These are phyloP conservation scores for Ictalurus punctatus DNA, from an alignment of 2,113 vertebrate genomes.

Conservation along the genomic window DNA sequence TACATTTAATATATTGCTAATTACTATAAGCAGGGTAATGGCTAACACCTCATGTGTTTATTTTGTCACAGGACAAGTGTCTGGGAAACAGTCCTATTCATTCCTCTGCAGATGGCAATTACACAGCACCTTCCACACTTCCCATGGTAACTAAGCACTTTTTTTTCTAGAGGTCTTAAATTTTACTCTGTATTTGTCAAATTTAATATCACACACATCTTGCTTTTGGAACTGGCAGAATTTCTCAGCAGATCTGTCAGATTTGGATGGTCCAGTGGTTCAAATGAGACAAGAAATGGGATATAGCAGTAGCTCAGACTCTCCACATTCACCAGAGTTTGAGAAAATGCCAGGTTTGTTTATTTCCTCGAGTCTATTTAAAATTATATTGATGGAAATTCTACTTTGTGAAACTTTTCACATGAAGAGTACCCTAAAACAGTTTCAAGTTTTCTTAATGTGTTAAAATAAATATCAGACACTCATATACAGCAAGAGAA, in stretches of 20 bases:
- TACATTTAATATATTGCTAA: neutral
- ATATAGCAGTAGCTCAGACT: slow-evolving; percentile 91
- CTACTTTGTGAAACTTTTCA: neutral
- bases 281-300: slow-evolving; percentile 77
- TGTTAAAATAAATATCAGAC: slow-evolving; percentile 70
- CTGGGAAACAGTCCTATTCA: slow-evolving; percentile 81
- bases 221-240: slow-evolving; percentile 64
- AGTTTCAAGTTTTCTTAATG: slow-evolving; percentile 61
- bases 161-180: neutral
- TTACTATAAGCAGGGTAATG: neutral
- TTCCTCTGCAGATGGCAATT: slow-evolving; percentile 76
- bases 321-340: slow-evolving; percentile 79
- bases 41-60: neutral
- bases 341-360: slow-evolving; percentile 81
- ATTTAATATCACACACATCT: neutral
- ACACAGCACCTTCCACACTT: slow-evolving; percentile 74
- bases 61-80: slow-evolving; percentile 74
- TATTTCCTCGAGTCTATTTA: neutral
- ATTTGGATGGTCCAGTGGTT: slow-evolving; percentile 77
- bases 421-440: too few relatives aligned
- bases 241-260: slow-evolving; percentile 79
- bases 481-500: slow-evolving; percentile 13
- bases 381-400: neutral
- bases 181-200: neutral
- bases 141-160: slow-evolving; percentile 75